Evolutionary conservation across 2,888 invertebrate genomes (phyloP), one percentile per base, ranked within the genome.

Genomic region (Crematogaster levior): DNA sequence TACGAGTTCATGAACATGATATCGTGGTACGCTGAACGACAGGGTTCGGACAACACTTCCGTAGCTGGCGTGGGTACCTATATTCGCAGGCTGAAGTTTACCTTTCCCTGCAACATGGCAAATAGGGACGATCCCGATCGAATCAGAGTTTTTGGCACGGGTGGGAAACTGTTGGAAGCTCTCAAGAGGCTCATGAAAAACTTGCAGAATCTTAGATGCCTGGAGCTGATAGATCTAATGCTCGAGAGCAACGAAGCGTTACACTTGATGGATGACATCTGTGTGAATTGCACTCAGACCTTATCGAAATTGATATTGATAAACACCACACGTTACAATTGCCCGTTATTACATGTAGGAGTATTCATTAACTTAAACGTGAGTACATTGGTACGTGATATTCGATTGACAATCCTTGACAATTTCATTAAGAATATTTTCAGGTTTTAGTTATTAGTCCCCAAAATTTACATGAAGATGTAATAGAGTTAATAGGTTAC

Each of bases 1-100:
- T 97, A 97, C 93, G 97, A 98, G 93, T 98, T 98, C 91, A 97
- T 98, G 96, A 96, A 97, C 81, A 96, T 98, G 95, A 93, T 98
- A n/a, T 96, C 97, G 0, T 97, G 97, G 95, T 97, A 96, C 91
- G 95, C 96, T 0, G 97, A 97, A 88, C 91, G 85, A 61, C 93
- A 94, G 58, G 93, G 91, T 0, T 88, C 85, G 0, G 93, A 93
- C 18, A 92, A 93, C 73, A 91, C 91, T 0, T 89, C 92, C 0
- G 92, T 93, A 3, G 91, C 92, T 7, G 96, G 95, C 7, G 95
- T 96, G 72, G 97, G 96, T 0, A 93, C 93, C 0, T 95, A 96
- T 65, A 96, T 97, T 81, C 95, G 95, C 43, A 95, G 96, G 10
- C 94, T 97, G 24, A 95, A 96, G 85, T 97, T 97, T 90, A 96